Conservation (phyloP, 2,113 vertebrate genomes). For the Microcebus jonahi region DNA sequence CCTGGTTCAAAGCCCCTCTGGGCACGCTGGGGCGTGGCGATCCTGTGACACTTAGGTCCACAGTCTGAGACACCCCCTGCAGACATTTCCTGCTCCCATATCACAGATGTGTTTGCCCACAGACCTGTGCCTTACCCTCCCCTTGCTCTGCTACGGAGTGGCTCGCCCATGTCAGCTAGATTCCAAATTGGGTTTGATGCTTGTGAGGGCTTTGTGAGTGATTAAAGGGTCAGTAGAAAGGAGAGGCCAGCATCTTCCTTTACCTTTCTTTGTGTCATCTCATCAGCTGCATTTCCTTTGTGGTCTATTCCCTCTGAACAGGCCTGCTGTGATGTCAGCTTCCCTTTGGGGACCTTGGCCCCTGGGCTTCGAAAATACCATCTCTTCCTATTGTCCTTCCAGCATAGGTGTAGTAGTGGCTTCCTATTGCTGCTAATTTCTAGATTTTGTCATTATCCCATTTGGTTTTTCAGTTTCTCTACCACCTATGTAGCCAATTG, state of each 20-base stretch:
- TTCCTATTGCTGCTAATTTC: constrained; percentile 6
- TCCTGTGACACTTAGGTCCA: background rate
- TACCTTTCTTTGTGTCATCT: background rate
- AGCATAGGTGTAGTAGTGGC: background rate
- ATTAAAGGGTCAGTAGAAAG: background rate
- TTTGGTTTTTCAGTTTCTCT: background rate
- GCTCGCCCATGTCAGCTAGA: background rate
- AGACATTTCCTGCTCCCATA: background rate
- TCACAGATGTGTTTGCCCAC: background rate
- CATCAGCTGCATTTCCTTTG: background rate
- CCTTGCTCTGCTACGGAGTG: background rate
- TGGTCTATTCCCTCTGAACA: background rate
- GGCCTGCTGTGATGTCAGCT: background rate
- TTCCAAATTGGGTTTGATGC: background rate
- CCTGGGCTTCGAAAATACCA: background rate
- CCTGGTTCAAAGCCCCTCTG: background rate
- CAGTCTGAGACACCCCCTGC: background rate
- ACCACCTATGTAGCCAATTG: background rate
- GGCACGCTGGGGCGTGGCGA: background rate
- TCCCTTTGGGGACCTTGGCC: background rate
- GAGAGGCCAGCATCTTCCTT: background rate
- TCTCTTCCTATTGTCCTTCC: background rate
- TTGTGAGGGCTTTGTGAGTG: background rate
- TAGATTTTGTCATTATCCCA: background rate
- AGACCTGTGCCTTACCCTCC: background rate